These are phyloP conservation scores for Panthera leo DNA, from an alignment of 2,113 vertebrate species.

Conservation along the genomic window DNA sequence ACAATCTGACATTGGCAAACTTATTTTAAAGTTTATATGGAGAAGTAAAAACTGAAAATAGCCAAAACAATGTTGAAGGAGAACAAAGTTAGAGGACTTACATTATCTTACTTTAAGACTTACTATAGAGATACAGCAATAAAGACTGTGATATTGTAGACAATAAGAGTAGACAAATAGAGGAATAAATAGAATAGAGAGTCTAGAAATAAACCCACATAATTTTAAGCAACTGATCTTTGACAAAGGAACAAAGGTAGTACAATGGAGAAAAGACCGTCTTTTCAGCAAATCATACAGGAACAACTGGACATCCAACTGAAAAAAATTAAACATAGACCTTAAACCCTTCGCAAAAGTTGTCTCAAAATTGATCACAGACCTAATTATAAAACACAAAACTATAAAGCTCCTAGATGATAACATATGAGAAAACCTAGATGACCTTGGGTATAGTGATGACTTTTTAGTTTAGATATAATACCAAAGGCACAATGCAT, in stretches of 20 bases:
- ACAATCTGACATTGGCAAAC: neutral
- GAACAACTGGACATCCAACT: neutral
- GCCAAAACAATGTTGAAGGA: neutral
- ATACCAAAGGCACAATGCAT: neutral
- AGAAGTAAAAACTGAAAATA: neutral
- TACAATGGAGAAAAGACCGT: neutral
- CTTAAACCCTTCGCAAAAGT: neutral
- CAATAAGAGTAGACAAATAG: neutral
- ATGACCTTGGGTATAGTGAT: neutral
- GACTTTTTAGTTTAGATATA: neutral
- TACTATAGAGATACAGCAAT: neutral
- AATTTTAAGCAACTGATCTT: neutral
- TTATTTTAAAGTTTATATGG: neutral
- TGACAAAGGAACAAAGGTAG: neutral
- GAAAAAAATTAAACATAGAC: neutral
- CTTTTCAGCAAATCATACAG: neutral
- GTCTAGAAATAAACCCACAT: neutral
- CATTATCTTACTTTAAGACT: neutral
- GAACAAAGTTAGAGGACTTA: neutral
- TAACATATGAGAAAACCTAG: neutral
- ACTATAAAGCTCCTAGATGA: neutral
- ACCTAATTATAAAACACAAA: neutral
- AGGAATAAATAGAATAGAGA: neutral
- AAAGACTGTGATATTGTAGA: neutral
- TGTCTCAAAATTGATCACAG: neutral